Evolutionary conservation across 1,140 invertebrate species (phyloP).

Genomic region (Drosophila tropicalis): DNA sequence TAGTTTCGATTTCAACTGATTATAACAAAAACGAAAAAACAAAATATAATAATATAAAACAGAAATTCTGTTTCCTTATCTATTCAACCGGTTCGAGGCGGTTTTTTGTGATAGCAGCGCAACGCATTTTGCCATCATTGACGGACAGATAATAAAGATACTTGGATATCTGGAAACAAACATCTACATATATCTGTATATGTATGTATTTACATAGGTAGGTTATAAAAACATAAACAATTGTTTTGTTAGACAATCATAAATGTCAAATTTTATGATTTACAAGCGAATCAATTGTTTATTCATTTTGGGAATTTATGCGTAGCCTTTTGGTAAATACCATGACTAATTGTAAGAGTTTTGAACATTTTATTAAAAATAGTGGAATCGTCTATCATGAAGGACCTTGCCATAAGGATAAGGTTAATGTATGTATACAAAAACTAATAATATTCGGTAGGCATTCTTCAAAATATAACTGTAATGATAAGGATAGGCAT

Average conservation of each 20-base stretch:
- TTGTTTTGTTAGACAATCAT: constrained; percentile 36
- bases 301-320: not conserved
- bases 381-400: too few species aligned
- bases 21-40: not conserved
- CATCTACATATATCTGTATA: not conserved
- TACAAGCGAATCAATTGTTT: constrained; percentile 17
- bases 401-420: too few species aligned
- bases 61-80: constrained; percentile 16
- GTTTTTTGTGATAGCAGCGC: constrained; percentile 23
- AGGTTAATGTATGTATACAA: too few species aligned
- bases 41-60: not conserved
- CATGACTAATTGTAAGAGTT: too few species aligned
- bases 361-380: too few species aligned
- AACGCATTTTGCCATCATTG: constrained; percentile 1
- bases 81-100: constrained; percentile 41
- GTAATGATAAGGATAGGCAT: too few species aligned
- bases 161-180: not conserved
- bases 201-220: constrained; percentile 4
- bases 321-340: too few species aligned
- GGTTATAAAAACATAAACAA: constrained; percentile 22
- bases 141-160: constrained; percentile 7
- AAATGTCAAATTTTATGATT: constrained; percentile 38
- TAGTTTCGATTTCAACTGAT: constrained; percentile 22
- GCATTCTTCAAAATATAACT: too few species aligned
- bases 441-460: too few species aligned